Base-by-base conservation (phyloP, 2,113 vertebrate species). In the Isichthys henryi region DNA sequence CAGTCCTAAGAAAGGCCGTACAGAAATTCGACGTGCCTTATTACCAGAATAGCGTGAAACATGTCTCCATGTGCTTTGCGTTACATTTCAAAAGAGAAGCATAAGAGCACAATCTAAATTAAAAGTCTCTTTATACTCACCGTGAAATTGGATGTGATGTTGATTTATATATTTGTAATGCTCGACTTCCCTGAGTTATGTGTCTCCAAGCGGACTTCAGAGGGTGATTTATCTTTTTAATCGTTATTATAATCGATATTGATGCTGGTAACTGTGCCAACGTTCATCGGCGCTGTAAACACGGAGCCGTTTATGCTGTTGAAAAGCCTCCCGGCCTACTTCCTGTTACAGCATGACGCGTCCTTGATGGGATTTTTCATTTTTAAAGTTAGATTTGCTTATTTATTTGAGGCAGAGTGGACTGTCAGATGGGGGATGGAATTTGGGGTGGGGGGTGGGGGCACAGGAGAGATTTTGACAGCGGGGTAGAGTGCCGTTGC, bases 111-210 rank as follows among this genome's bases (percentile, higher is more conserved):
- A 62, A 62, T 62, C 6, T 39, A 66, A 88, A 88, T 62, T 39
- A 88, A 46, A 62, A 62, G 35, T 62, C 21, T 15, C 27, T 66
- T 88, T 66, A 43, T 43, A 17, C 35, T 43, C 10, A 58, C n/a
- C 56, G 23, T 88, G 31, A 88, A 88, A 88, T 87, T 87, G 50
- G 85, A 35, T 35, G 50, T 53, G 49, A 87, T 62, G 52, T 62
- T 62, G 87, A 88, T 66, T 88, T 88, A 88, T 88, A 88, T 62
- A 88, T 45, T 43, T 43, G 86, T 62, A 45, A 62, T 66, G 87
- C 43, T 58, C 5, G 35, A 43, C 56, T 88, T 88, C 53, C 87
- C 17, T n/a, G 52, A 88, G 35, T 66, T 56, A 15, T 88, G 13
- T 52, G 48, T 66, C 56, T 88, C 35, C 52, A 58, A 15, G 53